These are phyloP conservation scores for Drosophila serrata DNA, from an alignment of 1,140 invertebrate species.

Conservation along the genomic window DNA sequence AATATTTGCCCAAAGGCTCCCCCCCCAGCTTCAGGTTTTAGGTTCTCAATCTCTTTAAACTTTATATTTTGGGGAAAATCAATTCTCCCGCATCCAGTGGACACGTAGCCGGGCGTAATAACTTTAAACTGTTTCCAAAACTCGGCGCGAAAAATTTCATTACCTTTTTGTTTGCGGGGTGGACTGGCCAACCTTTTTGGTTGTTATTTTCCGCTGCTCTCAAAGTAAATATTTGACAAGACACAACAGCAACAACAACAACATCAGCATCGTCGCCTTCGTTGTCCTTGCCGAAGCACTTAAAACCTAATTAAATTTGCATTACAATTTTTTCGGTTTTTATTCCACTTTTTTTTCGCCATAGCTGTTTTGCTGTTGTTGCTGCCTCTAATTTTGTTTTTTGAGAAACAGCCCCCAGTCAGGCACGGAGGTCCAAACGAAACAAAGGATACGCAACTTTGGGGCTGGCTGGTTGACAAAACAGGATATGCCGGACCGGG, in stretches of 20 bases:
- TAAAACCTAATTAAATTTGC: conserved; percentile 84
- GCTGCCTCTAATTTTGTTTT: conserved; percentile 74
- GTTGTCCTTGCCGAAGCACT: conserved; percentile 72
- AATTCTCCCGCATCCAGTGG: conserved; percentile 57
- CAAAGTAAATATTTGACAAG: conserved; percentile 82
- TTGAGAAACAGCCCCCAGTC: conserved; percentile 72
- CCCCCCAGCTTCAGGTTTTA: conserved; percentile 12
- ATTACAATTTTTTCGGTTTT: conserved; percentile 74
- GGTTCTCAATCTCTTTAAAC: conserved; percentile 55
- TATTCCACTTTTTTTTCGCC: conserved; percentile 36
- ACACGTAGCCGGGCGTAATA: conserved; percentile 70
- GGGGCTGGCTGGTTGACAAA: conserved; percentile 69
- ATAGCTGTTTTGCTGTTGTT: conserved; percentile 11
- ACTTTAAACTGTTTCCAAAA: conserved; percentile 81
- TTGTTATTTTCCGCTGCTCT: conserved; percentile 73
- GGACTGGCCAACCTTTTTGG: conserved; percentile 66
- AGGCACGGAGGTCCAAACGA: conserved; percentile 38
- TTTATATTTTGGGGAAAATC: conserved; percentile 69
- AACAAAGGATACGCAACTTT: conserved; percentile 43
- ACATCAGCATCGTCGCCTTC: conserved; percentile 39
- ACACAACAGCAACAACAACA: conserved; percentile 46
- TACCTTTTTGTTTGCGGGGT: conserved; percentile 58
- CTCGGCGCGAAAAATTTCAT: conserved; percentile 79
- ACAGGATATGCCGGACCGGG: conserved; percentile 40
- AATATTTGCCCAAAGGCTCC: conserved; percentile 51